Base-by-base conservation (phyloP, 2,888 invertebrate genomes). In the Girardia tigrina region DNA sequence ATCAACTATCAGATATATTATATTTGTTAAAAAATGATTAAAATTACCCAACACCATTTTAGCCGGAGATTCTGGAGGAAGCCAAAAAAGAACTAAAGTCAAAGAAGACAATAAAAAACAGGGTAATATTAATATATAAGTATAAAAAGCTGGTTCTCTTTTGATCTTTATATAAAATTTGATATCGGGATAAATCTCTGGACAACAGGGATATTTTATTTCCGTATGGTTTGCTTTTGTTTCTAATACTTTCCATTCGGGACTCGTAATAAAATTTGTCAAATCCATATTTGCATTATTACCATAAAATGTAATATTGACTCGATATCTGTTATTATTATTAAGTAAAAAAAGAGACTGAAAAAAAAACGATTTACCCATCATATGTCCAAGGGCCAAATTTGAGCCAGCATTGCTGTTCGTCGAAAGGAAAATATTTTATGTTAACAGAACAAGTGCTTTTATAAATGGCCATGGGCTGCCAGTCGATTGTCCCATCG, bases 41-140 rank as follows among this genome's bases (percentile, higher is more conserved):
- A n/a, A n/a, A 72, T 74, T 74, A 77, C 77, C 84, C 73, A 84
- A 79, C 75, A 82, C 79, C 80, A 84, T 82, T 79, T 84, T 84
- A 12, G 84, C 83, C 14, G 84, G 83, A 23, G 84, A 83, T 78
- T 84, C 84, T 1, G 84, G 84, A 23, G 84, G 84, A 42, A 84
- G 81, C 84, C 84, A 85, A 79, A 84, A 84, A 26, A 84, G 80
- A 6, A 84, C 84, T 70, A 84, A 80, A 0, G 84, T 84, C 70
- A 85, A 80, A 20, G 82, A 81, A 2, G 84, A 84, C 72, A 84
- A 80, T 28, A 84, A 80, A 42, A 84, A 81, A 79, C 84, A 84
- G 16, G 84, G 84, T 29, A 84, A 79, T 77, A 84, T 82, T 75
- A 84, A 80, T 72, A 84, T 82, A 79, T 84, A 84, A 74, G 81